These are phyloP conservation scores for Patella ulyssiponensis DNA, from an alignment of 2,888 invertebrate species.

Conservation along the genomic window DNA sequence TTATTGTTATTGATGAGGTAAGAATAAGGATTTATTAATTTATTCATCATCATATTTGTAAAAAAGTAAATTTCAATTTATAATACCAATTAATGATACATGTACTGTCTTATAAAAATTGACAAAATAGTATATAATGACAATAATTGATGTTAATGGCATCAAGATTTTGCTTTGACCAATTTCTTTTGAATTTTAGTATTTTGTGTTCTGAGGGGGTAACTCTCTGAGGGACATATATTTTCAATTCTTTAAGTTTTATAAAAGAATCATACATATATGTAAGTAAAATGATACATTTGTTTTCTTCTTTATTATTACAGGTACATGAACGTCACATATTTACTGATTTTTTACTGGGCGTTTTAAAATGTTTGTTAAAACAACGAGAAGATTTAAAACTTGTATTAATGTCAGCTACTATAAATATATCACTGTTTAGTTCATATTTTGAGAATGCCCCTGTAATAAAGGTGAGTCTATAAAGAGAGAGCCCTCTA, in stretches of 20 bases:
- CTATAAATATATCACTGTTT: slow-evolving; percentile 97
- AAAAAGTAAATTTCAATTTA: too few relatives aligned
- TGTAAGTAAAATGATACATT: neutral
- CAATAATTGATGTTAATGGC: too few relatives aligned
- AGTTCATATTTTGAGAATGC: slow-evolving; percentile 90
- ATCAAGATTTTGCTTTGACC: too few relatives aligned
- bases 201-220: too few relatives aligned
- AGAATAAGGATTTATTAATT: neutral
- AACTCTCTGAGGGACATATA: neutral
- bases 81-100: too few relatives aligned
- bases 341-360: slow-evolving; percentile 85
- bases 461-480: slow-evolving; percentile 82
- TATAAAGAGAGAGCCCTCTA: too few relatives aligned
- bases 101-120: too few relatives aligned
- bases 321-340: slow-evolving; percentile 92
- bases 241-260: neutral
- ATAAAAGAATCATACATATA: neutral
- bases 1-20: slow-evolving; percentile 93
- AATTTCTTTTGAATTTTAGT: too few relatives aligned
- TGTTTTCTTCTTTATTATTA: slow-evolving; percentile 13
- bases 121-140: too few relatives aligned
- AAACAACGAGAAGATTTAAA: slow-evolving; percentile 85
- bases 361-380: slow-evolving; percentile 92
- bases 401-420: slow-evolving; percentile 95
- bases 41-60: too few relatives aligned